Base-by-base conservation (phyloP, 1,140 invertebrate species). In the Cotesia vestalis region DNA sequence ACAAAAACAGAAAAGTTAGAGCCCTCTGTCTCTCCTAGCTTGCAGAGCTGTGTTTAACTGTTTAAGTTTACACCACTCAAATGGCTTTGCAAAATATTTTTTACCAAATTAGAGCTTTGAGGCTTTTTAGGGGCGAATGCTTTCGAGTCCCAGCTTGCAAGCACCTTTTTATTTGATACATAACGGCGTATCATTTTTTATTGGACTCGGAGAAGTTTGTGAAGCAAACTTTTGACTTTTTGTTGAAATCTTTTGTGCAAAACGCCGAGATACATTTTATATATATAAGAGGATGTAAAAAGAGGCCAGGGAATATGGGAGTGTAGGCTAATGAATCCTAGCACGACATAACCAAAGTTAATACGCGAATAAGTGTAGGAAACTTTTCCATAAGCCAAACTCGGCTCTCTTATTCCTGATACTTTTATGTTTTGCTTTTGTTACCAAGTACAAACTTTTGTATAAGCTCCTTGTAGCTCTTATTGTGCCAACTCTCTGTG, bases 301-400 rank as follows among this genome's bases (percentile, higher is more conserved):
- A 46, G 40, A 6, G 40, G 40, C 6, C 40, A 11, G 6, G 8
- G 40, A 11, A 46, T 46, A 46, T 46, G 40, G 6, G 6, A 46
- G 40, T 46, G 12, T 38, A 36, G 36, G 34, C 34, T 51, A 66
- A 66, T 52, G 63, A 66, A 66, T 66, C 11, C 17, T 66, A 12
- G 12, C 63, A 51, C 20, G 63, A 66, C 63, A 66, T 66, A 14
- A 8, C 11, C 46, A 66, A 66, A 66, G 14, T 66, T 66, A 66
- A 66, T 52, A 34, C 40, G 63, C 40, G 63, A 14, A 12, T 66
- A 66, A 66, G 36, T 17, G 40, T 51, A 27, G 11, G 20, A 20
- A 66, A 66, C 63, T 66, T 72, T 72, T 72, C 71, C 71, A 72
- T 67, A 72, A 59, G 57, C 71, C 60, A 6, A 6, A 46, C 4